phyloP scores from a whole-genome alignment of 2,797 vertebrate genomes.

The Callimico goeldii region DNA sequence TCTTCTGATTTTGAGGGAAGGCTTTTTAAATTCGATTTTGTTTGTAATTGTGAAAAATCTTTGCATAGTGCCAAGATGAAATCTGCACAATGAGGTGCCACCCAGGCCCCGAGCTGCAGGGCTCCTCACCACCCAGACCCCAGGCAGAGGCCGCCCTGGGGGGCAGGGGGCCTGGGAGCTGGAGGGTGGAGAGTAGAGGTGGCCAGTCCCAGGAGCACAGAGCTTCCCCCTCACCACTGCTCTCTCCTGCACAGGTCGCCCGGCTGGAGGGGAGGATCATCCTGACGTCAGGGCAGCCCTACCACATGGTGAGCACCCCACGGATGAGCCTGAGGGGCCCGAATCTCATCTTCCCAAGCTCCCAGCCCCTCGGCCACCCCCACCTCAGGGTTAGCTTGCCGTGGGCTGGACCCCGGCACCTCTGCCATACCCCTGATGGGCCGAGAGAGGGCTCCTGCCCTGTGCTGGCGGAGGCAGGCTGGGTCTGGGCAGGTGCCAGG shows the following conservation, averaged over 20 bases:
- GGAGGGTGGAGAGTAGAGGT: not conserved
- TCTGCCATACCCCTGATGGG: rapidly evolving
- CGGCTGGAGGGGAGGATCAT: constrained; percentile 89
- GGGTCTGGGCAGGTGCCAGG: not conserved
- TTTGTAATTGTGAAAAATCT: not conserved
- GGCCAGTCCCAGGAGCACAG: not conserved
- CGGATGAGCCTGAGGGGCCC: not conserved
- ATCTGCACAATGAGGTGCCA: rapidly evolving
- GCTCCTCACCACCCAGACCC: not conserved
- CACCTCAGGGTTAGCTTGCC: not conserved
- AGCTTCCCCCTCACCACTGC: not conserved
- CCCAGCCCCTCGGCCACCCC: not conserved
- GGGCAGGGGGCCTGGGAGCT: not conserved
- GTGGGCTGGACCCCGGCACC: rapidly evolving
- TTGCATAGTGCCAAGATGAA: not conserved
- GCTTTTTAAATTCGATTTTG: not conserved
- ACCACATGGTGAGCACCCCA: constrained; percentile 86
- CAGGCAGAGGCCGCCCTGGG: not conserved
- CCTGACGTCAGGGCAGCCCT: constrained; percentile 92
- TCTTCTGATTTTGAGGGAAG: not conserved
- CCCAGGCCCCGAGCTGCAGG: not conserved
- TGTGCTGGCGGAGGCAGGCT: rapidly evolving
- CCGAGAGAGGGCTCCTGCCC: not conserved
- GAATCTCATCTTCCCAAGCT: not conserved
- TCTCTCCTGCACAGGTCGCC: constrained; percentile 86